phyloP scores from a whole-genome alignment of 1,140 invertebrate genomes.

The Drosophila subpulchrella region DNA sequence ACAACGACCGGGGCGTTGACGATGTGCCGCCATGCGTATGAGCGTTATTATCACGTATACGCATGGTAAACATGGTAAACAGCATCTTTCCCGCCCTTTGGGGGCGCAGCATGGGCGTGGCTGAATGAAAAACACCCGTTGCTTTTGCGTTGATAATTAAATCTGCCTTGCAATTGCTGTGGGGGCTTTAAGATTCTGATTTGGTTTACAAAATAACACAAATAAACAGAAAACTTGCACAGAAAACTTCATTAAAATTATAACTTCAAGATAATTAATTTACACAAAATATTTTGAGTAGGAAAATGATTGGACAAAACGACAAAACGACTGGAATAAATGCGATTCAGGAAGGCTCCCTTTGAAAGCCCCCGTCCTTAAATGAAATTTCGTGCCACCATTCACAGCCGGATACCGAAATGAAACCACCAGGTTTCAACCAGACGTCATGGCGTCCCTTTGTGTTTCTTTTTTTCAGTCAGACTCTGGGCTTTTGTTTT shows the following conservation, averaged over 20 bases:
- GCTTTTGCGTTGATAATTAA: constrained; percentile 14
- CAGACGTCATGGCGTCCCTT: constrained; percentile 30
- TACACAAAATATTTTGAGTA: no score
- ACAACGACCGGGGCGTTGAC: constrained; percentile 14
- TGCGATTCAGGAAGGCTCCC: no score
- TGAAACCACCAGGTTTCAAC: not conserved
- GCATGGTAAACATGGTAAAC: constrained; percentile 34
- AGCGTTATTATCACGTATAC: constrained; percentile 53
- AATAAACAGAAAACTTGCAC: no score
- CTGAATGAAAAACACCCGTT: constrained; percentile 4
- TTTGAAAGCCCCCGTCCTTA: not conserved
- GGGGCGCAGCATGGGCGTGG: not conserved
- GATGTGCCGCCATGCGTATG: constrained; percentile 43
- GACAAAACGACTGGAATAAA: no score
- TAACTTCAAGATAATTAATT: no score
- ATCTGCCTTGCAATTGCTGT: not conserved
- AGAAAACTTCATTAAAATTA: no score
- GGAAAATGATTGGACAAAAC: not conserved
- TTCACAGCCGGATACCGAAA: constrained; percentile 24
- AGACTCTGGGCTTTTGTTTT: constrained; percentile 6
- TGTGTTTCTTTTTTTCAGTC: constrained; percentile 17
- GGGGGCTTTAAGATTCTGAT: not conserved
- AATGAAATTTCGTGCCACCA: not conserved
- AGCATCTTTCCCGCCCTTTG: not conserved
- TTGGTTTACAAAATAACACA: not conserved